These are phyloP conservation scores for Frankliniella fusca DNA, from an alignment of 2,888 invertebrate genomes.

Conservation along the genomic window DNA sequence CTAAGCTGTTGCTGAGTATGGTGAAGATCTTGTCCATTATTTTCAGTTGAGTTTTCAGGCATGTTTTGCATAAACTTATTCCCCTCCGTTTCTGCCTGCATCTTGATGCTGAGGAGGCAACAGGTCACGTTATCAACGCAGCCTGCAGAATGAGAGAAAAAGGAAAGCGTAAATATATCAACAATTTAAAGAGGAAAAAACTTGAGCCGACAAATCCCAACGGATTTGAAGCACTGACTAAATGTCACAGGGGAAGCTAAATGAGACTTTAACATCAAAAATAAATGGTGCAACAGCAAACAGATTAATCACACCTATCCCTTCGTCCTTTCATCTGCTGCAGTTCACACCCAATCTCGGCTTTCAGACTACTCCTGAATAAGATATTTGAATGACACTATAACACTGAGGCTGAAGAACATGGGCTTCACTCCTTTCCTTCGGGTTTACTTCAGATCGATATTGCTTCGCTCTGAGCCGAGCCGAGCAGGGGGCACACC, in stretches of 20 bases:
- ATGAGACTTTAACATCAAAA: neutral
- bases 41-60: neutral
- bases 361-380: neutral
- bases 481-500: neutral
- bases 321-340: neutral
- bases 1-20: neutral
- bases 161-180: neutral
- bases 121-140: neutral
- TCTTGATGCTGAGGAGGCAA: neutral
- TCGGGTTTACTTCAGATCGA: neutral
- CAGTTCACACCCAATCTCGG: neutral
- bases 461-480: neutral
- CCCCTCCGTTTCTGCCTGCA: conserved; percentile 12
- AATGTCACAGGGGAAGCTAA: neutral
- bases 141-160: neutral
- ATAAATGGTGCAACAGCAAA: neutral
- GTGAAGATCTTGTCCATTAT: neutral
- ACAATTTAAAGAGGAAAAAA: neutral
- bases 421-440: neutral
- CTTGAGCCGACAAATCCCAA: neutral
- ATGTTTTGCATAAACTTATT: neutral
- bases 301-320: neutral
- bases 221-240: neutral
- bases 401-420: neutral
- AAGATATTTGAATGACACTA: neutral